These are phyloP conservation scores for Cherax destructor DNA, from an alignment of 1,140 invertebrate species.

Conservation along the genomic window DNA sequence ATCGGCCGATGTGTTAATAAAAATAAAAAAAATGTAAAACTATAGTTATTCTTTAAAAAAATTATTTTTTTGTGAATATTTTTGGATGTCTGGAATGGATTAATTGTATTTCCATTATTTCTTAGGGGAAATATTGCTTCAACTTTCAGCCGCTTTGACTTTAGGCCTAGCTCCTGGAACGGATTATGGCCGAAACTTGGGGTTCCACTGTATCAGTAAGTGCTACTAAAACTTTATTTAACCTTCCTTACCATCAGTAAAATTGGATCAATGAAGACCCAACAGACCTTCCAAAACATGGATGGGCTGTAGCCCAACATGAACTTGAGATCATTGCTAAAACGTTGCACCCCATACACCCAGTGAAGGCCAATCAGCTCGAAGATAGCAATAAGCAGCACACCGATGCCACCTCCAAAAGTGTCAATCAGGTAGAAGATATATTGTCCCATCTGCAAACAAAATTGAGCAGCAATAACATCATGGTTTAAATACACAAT, in stretches of 20 bases:
- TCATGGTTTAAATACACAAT: no score
- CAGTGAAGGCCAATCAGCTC: constrained; percentile 76
- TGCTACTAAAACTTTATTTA: not conserved
- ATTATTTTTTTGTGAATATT: no score
- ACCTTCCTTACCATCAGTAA: constrained; percentile 80
- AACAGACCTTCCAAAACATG: constrained; percentile 87
- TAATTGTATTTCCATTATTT: no score
- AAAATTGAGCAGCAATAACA: not conserved
- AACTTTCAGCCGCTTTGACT: no score
- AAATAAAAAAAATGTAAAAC: no score
- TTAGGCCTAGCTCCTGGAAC: no score
- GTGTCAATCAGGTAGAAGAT: constrained; percentile 89
- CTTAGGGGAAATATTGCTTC: no score
- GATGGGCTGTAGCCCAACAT: constrained; percentile 81
- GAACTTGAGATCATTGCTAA: constrained; percentile 76
- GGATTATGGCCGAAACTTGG: no score
- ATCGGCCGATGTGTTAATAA: no score
- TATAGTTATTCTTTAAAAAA: no score
- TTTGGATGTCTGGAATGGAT: no score
- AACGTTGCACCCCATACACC: constrained; percentile 76
- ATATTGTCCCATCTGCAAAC: constrained; percentile 82
- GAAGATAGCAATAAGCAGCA: constrained; percentile 83
- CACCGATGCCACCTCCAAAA: constrained; percentile 87
- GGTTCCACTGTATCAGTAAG: not conserved
- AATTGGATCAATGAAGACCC: constrained; percentile 84